A percentile compares a stretch with the other conserved stretches of the same genome.
Evolutionary conservation across 1,140 invertebrate genomes (phyloP).

Genomic region (Hypsibius dujardini): DNA sequence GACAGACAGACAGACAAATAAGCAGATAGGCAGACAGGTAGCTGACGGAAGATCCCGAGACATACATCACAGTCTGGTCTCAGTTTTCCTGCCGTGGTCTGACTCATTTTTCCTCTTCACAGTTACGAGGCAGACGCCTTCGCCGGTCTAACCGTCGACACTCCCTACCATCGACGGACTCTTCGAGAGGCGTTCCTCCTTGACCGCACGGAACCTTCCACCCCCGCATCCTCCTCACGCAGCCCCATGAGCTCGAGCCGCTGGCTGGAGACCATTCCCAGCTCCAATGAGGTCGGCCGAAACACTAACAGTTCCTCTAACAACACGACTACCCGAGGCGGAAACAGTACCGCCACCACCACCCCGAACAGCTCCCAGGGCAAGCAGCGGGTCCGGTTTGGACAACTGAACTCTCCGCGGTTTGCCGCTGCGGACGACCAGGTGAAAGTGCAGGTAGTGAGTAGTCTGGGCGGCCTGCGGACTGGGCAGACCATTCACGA

Average conservation of each 20-base stretch:
- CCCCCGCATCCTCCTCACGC: not conserved
- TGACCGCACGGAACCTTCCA: not conserved
- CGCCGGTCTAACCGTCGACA: not conserved
- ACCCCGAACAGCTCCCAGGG: not conserved
- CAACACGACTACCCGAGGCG: not conserved
- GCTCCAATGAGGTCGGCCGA: not conserved
- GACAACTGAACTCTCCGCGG: too few species aligned
- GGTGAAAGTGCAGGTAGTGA: not conserved
- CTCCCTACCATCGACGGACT: not conserved
- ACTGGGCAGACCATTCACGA: not conserved
- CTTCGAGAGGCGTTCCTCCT: not conserved
- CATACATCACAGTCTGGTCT: not conserved
- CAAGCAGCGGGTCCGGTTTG: not conserved
- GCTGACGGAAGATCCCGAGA: not conserved
- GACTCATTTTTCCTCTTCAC: not conserved
- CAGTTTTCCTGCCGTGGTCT: not conserved
- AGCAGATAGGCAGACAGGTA: too few species aligned
- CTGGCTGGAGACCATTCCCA: not conserved
- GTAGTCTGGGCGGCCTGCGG: not conserved
- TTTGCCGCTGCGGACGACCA: too few species aligned
- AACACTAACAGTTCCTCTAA: not conserved
- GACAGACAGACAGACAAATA: too few species aligned
- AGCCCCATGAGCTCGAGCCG: not conserved
- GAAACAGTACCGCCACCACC: not conserved
- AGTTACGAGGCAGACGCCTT: not conserved